phyloP scores from a whole-genome alignment of 2,113 vertebrate genomes.

The Eurystomus gularis region DNA sequence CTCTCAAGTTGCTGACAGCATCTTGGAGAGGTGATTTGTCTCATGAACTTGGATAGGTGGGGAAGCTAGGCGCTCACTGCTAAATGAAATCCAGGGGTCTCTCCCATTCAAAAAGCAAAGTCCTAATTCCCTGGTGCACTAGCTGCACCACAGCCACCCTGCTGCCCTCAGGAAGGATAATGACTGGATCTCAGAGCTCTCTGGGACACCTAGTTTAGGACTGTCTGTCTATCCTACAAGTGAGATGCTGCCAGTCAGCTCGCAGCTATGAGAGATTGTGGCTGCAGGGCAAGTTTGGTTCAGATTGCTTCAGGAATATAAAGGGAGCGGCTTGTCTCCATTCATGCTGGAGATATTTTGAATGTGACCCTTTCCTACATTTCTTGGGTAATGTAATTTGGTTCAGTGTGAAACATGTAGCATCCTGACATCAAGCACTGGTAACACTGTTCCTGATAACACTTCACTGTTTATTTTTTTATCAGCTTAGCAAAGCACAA shows the following conservation, averaged over 20 bases:
- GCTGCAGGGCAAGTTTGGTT: background rate
- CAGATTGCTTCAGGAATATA: background rate
- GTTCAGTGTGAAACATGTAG: rapidly evolving
- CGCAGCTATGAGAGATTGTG: background rate
- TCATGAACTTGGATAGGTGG: rapidly evolving
- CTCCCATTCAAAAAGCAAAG: background rate
- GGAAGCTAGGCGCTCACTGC: background rate
- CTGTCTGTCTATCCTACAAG: rapidly evolving
- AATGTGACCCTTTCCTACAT: background rate
- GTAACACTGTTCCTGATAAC: background rate
- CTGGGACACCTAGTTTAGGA: background rate
- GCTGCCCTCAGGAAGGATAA: background rate
- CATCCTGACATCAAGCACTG: background rate
- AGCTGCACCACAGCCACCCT: background rate
- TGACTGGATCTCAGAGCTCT: background rate
- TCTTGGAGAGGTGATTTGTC: background rate
- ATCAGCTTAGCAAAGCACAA: background rate
- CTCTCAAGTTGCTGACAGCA: background rate
- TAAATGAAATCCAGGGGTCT: background rate
- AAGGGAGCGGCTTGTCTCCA: background rate
- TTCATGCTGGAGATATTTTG: background rate
- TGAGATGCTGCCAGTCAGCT: background rate
- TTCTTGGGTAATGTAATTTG: background rate
- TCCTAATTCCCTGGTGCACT: background rate
- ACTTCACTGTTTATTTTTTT: background rate